Conservation (phyloP, 2,113 vertebrate species). For the Sterrhoptilus dennistouni region DNA sequence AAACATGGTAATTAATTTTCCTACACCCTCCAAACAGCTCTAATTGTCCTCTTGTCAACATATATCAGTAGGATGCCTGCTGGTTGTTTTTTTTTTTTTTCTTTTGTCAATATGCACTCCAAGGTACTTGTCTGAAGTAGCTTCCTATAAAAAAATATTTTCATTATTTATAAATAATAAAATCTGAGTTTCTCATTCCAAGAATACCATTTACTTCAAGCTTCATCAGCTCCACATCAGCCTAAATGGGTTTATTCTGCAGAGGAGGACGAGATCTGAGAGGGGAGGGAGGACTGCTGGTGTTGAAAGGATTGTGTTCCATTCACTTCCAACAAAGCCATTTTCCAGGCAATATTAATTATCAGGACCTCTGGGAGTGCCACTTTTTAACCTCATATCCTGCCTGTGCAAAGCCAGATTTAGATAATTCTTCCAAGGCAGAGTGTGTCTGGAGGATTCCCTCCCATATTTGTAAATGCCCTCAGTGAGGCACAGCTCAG, state of each 20-base stretch:
- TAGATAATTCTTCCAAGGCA: not conserved
- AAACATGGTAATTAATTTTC: not conserved
- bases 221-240: not conserved
- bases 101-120: not conserved
- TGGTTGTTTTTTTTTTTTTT: not conserved
- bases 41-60: not conserved
- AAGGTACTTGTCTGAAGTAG: not conserved
- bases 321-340: slow-evolving; percentile 23
- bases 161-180: slow-evolving; percentile 4
- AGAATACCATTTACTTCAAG: not conserved
- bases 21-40: not conserved
- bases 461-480: not conserved
- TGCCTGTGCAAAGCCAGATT: not conserved
- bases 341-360: slow-evolving; percentile 55
- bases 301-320: not conserved
- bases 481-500: not conserved
- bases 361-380: slow-evolving; percentile 19
- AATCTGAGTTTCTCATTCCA: not conserved
- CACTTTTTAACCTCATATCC: slow-evolving; percentile 36
- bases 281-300: not conserved
- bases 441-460: not conserved
- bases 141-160: not conserved
- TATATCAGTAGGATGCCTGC: not conserved
- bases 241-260: not conserved
- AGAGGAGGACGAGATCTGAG: not conserved